phyloP scores from a whole-genome alignment of 1,140 invertebrate species.

The Medauroidea extradentata region DNA sequence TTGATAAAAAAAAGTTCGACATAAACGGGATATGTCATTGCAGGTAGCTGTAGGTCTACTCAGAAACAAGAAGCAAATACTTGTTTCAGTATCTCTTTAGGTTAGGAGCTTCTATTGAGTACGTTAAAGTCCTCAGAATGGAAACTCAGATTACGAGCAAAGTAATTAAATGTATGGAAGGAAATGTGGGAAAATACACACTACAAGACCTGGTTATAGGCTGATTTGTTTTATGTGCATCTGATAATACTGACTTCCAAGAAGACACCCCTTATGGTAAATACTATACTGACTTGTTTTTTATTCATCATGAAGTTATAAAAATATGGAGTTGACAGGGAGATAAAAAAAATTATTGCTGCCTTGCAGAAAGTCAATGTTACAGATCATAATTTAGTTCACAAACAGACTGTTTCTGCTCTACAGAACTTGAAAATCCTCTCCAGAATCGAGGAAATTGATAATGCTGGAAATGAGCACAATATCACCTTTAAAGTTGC shows the following conservation, averaged over 20 bases:
- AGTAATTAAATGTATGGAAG: slow-evolving; percentile 6
- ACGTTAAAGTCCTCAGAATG: slow-evolving; percentile 2
- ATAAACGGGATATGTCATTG: slow-evolving; percentile 7
- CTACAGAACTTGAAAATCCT: neutral
- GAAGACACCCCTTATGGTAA: slow-evolving; percentile 30
- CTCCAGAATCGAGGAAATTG: neutral
- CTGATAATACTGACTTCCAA: slow-evolving; percentile 39
- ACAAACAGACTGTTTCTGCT: neutral
- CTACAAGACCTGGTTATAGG: slow-evolving; percentile 9
- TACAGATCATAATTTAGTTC: neutral
- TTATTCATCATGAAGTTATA: neutral
- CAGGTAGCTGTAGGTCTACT: too few species aligned
- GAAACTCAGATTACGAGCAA: slow-evolving; percentile 1
- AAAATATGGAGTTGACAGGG: neutral
- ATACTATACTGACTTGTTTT: slow-evolving; percentile 6
- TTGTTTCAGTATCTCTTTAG: neutral
- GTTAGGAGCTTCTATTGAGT: slow-evolving; percentile 7
- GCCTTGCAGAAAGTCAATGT: neutral
- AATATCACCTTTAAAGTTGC: neutral
- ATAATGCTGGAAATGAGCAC: neutral
- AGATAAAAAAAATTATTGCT: neutral
- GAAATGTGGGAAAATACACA: too few species aligned
- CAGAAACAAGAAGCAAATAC: slow-evolving; percentile 2
- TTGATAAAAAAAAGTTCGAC: neutral
- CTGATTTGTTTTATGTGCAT: slow-evolving; percentile 27